A percentile compares a stretch with the other conserved stretches of the same genome.
These are phyloP conservation scores for Silurus asotus DNA, from an alignment of 2,113 vertebrate genomes.

Conservation along the genomic window DNA sequence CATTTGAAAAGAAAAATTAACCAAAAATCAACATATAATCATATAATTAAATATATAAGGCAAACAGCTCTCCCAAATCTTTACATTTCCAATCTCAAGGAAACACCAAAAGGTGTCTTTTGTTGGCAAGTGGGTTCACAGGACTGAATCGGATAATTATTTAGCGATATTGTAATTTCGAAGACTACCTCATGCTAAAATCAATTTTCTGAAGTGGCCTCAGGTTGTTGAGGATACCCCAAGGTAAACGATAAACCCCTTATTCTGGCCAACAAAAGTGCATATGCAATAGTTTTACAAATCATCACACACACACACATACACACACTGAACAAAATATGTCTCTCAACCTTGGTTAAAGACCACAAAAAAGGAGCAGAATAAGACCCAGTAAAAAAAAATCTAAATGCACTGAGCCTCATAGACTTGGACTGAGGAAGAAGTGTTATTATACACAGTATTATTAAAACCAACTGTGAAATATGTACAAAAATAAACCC, in stretches of 20 bases:
- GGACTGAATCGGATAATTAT: constrained; percentile 52
- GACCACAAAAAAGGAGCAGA: constrained; percentile 47
- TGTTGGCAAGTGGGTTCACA: constrained; percentile 39
- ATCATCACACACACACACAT: neutral
- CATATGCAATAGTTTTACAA: constrained; percentile 21
- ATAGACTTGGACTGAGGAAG: neutral
- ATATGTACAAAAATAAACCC: constrained; percentile 8
- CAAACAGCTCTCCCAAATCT: constrained; percentile 10
- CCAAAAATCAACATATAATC: neutral
- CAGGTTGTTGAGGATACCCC: constrained; percentile 58
- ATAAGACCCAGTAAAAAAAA: neutral
- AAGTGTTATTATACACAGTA: constrained; percentile 16
- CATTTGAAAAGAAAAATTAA: neutral
- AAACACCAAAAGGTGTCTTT: neutral
- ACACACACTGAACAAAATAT: constrained; percentile 38
- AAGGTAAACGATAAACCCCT: constrained; percentile 60
- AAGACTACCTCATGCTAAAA: constrained; percentile 64
- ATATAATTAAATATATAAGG: neutral
- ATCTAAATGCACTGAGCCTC: neutral
- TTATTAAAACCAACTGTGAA: constrained; percentile 20
- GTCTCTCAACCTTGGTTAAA: constrained; percentile 64
- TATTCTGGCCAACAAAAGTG: constrained; percentile 36
- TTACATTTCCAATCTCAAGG: constrained; percentile 19
- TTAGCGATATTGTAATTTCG: constrained; percentile 48
- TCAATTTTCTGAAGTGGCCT: constrained; percentile 51